Base-by-base conservation (phyloP, 2,888 invertebrate genomes). In the Ferrisia virgata region DNA sequence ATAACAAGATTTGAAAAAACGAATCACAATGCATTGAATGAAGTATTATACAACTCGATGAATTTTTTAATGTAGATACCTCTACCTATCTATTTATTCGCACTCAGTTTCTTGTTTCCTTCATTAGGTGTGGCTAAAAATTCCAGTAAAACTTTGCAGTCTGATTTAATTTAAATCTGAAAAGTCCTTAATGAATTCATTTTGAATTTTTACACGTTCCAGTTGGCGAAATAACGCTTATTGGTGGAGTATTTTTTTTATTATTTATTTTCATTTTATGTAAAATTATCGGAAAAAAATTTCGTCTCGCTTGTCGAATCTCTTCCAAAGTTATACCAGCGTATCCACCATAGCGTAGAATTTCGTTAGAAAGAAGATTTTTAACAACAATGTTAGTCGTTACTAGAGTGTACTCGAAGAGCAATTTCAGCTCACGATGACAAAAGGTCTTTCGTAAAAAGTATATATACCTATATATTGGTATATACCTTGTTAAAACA, bases 311-410 rank as follows among this genome's bases (percentile, higher is more conserved):
- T 1, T 11, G 11, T 25, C 1, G 11, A 13, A 2, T 2, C 13
- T 43, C 15, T 43, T 43, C 43, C 15, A 5, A 9, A 43, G 15
- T 43, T n/a, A n/a, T n/a, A n/a, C n/a, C n/a, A n/a, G n/a, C 13
- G 5, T 43, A 43, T 15, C 43, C 2, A 43, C 3, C 13, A 13
- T 43, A 5, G 72, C 8, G 8, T 72, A 11, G 33, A 72, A 72
- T 31, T 64, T 69, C 15, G 18, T 58, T 64, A 2, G 28, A 11
- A 64, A 31, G 15, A 33, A 36, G 15, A 33, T 33, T 33, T 18
- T n/a, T n/a, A n/a, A n/a, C 72, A 72, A 72, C 72, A 72, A 72
- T 72, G 72, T 72, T 72, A 18, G 31, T 72, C 72, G 33, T 72
- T 72, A 72, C n/a, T 5, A 11, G 33, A 33, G 64, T 11, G 8